phyloP scores from a whole-genome alignment of 2,797 vertebrate genomes.

The Allobates femoralis region DNA sequence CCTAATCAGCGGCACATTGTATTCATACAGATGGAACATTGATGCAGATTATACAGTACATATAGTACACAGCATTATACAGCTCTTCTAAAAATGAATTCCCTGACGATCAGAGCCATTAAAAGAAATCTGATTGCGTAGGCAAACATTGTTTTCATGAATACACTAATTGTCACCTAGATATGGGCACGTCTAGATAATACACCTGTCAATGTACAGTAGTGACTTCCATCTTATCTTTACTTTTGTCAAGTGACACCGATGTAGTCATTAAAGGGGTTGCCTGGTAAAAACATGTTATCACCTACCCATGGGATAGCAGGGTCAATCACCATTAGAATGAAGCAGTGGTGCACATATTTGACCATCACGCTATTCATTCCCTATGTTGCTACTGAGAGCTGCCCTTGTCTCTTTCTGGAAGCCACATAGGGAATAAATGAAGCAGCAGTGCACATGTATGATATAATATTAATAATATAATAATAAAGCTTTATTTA shows the following conservation, averaged over 20 bases:
- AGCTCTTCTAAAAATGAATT: slow-evolving; percentile 40
- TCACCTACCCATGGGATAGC: no score
- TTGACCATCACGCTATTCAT: no score
- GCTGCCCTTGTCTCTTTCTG: no score
- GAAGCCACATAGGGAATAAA: no score
- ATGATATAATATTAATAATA: no score
- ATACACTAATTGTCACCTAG: slow-evolving; percentile 12
- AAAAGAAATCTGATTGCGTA: slow-evolving; percentile 43
- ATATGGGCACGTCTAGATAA: not conserved
- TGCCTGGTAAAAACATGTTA: no score
- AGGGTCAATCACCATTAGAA: no score
- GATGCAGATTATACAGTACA: slow-evolving; percentile 50
- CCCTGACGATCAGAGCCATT: slow-evolving; percentile 21
- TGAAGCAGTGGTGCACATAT: no score
- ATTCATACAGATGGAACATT: slow-evolving; percentile 54
- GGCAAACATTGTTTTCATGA: slow-evolving; percentile 6
- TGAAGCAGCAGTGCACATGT: no score
- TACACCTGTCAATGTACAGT: slow-evolving; percentile 7
- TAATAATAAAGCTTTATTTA: no score
- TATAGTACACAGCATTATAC: slow-evolving; percentile 36
- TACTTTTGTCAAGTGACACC: not conserved
- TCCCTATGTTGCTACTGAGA: no score
- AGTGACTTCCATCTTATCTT: not conserved
- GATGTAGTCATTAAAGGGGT: not conserved
- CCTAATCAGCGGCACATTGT: slow-evolving; percentile 64